Base-by-base conservation (phyloP, 2,888 invertebrate species). In the Cepaea hortensis region DNA sequence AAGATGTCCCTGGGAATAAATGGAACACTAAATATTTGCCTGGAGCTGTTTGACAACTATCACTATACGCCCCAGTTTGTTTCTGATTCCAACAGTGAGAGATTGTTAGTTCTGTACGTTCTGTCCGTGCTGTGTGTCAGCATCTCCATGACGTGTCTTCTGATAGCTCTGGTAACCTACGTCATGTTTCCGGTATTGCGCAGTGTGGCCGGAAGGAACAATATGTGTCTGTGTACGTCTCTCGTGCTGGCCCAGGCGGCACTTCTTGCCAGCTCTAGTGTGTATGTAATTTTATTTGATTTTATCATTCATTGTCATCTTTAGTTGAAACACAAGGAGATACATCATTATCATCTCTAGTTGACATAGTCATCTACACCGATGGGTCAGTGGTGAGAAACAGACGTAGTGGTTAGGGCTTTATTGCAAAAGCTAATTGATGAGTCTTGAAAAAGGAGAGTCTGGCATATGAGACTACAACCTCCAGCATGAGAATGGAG, bases 81-180 rank as follows among this genome's bases (percentile, higher is more conserved):
- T 20, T 6, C 20, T 9, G 11, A 15, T 48, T 20, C 20, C 15
- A 48, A 46, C 6, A 55, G 55, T n/a, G 20, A 46, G 48, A 77
- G 23, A n/a, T 35, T 46, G 4, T 15, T 50, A 13, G 77, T 55
- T 77, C 77, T 46, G 48, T 77, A 77, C 48, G 5, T 20, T 15
- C 77, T 77, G 9, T 46, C 77, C 15, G 9, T 77, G 4, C 48
- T 48, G 9, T 77, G 77, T 77, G 3, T 77, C 13, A 15, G 50
- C 15, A 18, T 48, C 9, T 77, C 77, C 46, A 77, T 77, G 77
- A 13, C 46, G 11, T 77, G 77, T 55, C 77, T 77, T 20, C 50
- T 48, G 20, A 46, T 77, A n/a, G 55, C 77, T 15, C 48, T 77
- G 48, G n/a, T 62, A 11, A 77, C 77, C 55, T 77, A 77, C 77